Evolutionary conservation across 2,888 invertebrate species (phyloP), one percentile per base, ranked within the genome.

Genomic region (Cerastoderma edule): DNA sequence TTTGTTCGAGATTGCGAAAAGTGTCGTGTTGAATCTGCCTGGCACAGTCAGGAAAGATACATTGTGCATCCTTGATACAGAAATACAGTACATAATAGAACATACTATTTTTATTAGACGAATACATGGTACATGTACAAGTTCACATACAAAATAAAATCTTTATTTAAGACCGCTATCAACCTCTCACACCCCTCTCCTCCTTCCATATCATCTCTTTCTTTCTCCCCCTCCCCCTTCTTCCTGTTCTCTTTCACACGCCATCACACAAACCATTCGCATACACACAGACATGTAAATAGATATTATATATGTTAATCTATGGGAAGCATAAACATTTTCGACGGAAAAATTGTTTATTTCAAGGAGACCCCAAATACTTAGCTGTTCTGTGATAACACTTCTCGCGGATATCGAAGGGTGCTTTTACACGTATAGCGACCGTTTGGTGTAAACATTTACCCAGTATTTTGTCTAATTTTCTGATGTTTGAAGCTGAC

Each of bases 361-460:
- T 39, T 10, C 39, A 10, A 10, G 39, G 39, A 10, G 16, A n/a
- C n/a, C n/a, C 39, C 8, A 39, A 39, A 16, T 8, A 39, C 8
- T 10, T 39, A 39, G 16, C 10, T 39, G 16, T 10, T 5, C 46
- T n/a, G 46, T n/a, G 46, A 5, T 19, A 46, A 46, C 46, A 46
- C n/a, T n/a, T n/a, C n/a, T n/a, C n/a, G n/a, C n/a, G 46, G n/a
- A n/a, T 46, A n/a, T 19, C n/a, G n/a, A 39, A 46, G n/a, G 16
- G 46, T 46, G n/a, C 46, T 19, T n/a, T 19, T 2, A 16, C 46
- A 16, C 16, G n/a, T 5, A 46, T 16, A 46, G n/a, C n/a, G 46
- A 46, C 16, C n/a, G 46, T 46, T 46, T 46, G 46, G 19, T 46
- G 46, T 46, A 46, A 46, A 46, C 46, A 46, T 46, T 46, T 46